These are phyloP conservation scores for Lepidochrysops patricia DNA, from an alignment of 2,888 invertebrate genomes.

Conservation along the genomic window DNA sequence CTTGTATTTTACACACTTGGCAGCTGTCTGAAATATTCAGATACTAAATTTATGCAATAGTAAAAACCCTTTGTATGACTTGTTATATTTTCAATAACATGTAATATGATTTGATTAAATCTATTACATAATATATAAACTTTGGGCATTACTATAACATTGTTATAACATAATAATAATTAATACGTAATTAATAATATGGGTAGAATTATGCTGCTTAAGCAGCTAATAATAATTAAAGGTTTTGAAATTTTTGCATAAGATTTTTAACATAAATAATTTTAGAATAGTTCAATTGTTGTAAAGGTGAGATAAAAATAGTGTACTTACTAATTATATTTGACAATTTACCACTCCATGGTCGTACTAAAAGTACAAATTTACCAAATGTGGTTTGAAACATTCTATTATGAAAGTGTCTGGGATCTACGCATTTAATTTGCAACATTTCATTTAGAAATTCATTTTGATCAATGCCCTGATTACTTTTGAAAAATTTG, in stretches of 20 bases:
- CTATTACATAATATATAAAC: too few species aligned
- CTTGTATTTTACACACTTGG: slow-evolving; percentile 36
- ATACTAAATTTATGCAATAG: neutral
- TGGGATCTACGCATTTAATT: slow-evolving; percentile 39
- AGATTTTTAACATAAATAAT: too few species aligned
- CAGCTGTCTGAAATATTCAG: slow-evolving; percentile 46
- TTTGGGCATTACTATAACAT: too few species aligned
- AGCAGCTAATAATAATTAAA: too few species aligned
- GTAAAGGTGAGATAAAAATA: neutral
- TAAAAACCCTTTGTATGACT: too few species aligned
- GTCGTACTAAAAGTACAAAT: slow-evolving; percentile 50
- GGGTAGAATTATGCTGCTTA: too few species aligned
- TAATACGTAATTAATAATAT: too few species aligned
- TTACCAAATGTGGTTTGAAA: slow-evolving; percentile 47
- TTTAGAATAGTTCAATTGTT: too few species aligned
- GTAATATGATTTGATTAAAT: too few species aligned
- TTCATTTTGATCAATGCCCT: slow-evolving; percentile 25
- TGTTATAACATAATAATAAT: too few species aligned
- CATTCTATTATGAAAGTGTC: slow-evolving; percentile 44
- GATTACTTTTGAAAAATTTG: neutral
- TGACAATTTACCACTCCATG: slow-evolving; percentile 47
- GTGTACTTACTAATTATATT: slow-evolving; percentile 49
- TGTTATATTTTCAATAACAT: too few species aligned
- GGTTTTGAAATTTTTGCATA: too few species aligned
- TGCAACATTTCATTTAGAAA: slow-evolving; percentile 42